Percentiles rank a stretch among this genome's conserved stretches.
phyloP scores from a whole-genome alignment of 1,140 invertebrate genomes.

The Phenacoccus solenopsis region DNA sequence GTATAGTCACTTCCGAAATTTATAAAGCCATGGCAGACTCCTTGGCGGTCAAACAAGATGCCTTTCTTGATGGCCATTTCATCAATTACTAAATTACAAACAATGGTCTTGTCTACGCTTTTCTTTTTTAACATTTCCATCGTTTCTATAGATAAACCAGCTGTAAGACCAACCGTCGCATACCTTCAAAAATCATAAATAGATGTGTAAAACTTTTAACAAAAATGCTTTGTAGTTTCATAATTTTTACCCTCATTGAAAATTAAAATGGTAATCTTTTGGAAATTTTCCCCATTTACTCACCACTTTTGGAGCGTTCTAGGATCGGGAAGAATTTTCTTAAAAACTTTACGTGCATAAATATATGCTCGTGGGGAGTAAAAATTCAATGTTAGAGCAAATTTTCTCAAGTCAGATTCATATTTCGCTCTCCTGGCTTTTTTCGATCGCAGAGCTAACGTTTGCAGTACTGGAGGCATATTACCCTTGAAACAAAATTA shows the following conservation, averaged over 20 bases:
- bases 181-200: no score
- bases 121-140: neutral
- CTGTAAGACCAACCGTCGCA: neutral
- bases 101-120: neutral
- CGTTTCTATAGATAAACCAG: conserved; percentile 13
- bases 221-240: no score
- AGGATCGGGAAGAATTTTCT: neutral
- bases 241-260: no score
- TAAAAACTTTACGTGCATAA: neutral
- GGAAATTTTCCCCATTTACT: conserved; percentile 8
- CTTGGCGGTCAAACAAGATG: neutral
- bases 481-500: no score
- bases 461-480: no score
- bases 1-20: neutral
- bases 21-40: neutral
- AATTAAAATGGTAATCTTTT: no score
- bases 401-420: neutral
- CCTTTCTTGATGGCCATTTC: neutral
- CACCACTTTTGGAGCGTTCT: neutral
- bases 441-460: no score
- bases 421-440: neutral
- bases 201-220: no score
- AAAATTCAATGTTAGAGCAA: conserved; percentile 14
- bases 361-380: conserved; percentile 10
- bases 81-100: neutral